Base-by-base conservation (phyloP, 2,113 vertebrate genomes). In the Stictonetta naevosa region DNA sequence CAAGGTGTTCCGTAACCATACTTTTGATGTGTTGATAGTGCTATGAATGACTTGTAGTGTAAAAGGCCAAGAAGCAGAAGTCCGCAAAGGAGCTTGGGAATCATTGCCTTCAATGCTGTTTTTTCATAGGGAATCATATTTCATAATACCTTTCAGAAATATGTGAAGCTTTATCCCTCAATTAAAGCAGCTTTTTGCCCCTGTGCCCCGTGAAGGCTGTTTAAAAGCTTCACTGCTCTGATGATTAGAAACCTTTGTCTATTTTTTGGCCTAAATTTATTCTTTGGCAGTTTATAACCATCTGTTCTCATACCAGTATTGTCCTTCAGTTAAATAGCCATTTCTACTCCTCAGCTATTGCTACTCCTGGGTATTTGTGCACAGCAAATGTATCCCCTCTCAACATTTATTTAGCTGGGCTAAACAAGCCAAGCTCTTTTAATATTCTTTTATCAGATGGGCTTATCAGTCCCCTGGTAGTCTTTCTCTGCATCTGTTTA, bases 261-360 rank as follows among this genome's bases (percentile, higher is more conserved):
- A 92, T 95, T 96, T 97, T 95, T 40, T 72, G 92, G 63, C 68
- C 93, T 95, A 92, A 97, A 97, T 97, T 96, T 97, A 95, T 96
- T 95, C 89, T 93, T 92, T 85, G 75, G 71, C 89, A 91, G 84
- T 95, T 95, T 85, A 83, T 95, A 96, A 89, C 91, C 95, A 97
- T 97, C 95, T 97, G 94, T 95, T 96, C 96, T 91, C 93, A 63
- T 90, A 95, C 78, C 36, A 90, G 84, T 76, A 90, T 94, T 90
- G 94, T 95, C 91, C 87, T 96, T 95, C 87, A 94, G 89, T 95
- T 96, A 95, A 95, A 93, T 50, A 95, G 93, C 69, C 5, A 44
- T 95, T 95, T 95, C 62, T 16, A 82, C 40, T 95, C 44, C 77
- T 89, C 34, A 79, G 77, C 62, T 89, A 58, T 95, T 95, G 93